Evolutionary conservation across 2,888 invertebrate species (phyloP).

Genomic region (Euproctis similis): DNA sequence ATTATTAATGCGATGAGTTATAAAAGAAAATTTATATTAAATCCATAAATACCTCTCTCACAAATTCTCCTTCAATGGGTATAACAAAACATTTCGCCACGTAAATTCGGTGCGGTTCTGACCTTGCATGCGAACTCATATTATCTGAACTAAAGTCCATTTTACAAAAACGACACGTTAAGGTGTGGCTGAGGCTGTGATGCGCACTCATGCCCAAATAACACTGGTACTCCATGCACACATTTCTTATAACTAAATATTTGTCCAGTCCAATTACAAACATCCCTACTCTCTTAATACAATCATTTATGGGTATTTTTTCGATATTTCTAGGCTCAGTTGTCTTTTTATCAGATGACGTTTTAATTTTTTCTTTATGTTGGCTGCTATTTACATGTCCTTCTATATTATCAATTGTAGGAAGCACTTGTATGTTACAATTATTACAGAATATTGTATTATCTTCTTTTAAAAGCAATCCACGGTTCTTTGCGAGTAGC

Average conservation of each 20-base stretch:
- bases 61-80: constrained; percentile 1
- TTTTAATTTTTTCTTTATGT: background rate
- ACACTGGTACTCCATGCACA: background rate
- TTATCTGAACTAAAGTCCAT: background rate
- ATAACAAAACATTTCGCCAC: background rate
- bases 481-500: constrained; percentile 1
- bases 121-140: accelerated
- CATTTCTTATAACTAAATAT: background rate
- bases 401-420: background rate
- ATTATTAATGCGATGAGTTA: no score
- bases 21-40: no score
- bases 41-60: constrained; percentile 6
- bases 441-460: background rate
- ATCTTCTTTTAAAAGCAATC: background rate
- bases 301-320: background rate
- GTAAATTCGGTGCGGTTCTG: background rate
- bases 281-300: background rate
- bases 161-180: constrained; percentile 1
- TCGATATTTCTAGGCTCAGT: background rate
- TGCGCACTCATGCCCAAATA: background rate
- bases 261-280: background rate
- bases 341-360: background rate
- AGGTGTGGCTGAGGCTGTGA: background rate
- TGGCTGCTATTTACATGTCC: constrained; percentile 1
- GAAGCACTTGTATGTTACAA: background rate